A percentile compares a stretch with the other conserved stretches of the same genome.
These are phyloP conservation scores for Drepana falcataria DNA, from an alignment of 2,888 invertebrate genomes.

Conservation along the genomic window DNA sequence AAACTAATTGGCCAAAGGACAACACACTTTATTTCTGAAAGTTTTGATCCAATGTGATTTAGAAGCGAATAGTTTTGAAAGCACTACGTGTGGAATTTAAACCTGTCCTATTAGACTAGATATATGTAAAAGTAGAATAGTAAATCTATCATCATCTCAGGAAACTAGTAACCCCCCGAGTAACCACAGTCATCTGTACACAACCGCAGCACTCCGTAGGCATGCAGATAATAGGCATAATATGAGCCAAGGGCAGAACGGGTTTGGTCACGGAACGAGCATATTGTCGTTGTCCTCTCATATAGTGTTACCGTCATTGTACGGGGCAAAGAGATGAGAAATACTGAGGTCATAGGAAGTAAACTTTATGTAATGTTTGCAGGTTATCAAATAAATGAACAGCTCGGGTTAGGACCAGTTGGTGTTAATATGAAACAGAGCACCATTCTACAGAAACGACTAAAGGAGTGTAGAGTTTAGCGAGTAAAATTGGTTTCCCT, in stretches of 20 bases:
- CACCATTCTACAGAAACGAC: too few relatives aligned
- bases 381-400: neutral
- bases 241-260: neutral
- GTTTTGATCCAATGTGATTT: neutral
- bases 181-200: neutral
- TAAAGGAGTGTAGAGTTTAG: too few relatives aligned
- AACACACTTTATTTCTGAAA: too few relatives aligned
- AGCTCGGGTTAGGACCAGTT: too few relatives aligned
- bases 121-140: neutral
- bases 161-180: neutral
- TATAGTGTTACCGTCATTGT: neutral
- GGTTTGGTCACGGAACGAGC: neutral
- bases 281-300: neutral
- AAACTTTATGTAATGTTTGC: neutral
- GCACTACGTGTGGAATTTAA: neutral
- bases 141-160: neutral
- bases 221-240: neutral
- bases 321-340: neutral
- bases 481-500: slow-evolving; percentile 25
- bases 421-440: neutral
- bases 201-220: neutral
- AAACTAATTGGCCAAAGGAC: too few relatives aligned
- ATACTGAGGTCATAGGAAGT: neutral
- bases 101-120: neutral
- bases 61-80: neutral